Conservation (phyloP, 53 echinoderm and acorn worm genomes). For the Echinarachnius parma region DNA sequence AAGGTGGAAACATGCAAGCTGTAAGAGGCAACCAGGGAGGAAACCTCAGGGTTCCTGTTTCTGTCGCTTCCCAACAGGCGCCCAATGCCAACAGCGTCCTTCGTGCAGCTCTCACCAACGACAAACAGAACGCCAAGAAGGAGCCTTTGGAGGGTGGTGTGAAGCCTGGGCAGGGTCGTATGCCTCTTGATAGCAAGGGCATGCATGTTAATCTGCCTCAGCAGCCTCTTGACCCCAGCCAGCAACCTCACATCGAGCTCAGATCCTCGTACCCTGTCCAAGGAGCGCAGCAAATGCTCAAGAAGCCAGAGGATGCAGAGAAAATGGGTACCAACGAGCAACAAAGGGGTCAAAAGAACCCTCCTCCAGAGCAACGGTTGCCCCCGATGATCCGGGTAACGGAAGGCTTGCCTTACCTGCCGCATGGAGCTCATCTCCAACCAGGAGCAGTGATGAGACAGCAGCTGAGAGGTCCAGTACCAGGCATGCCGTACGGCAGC, state of each 20-base stretch:
- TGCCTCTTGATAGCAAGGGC: slow-evolving; percentile 10
- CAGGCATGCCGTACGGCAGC: slow-evolving; percentile 22
- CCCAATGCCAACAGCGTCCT: slow-evolving; percentile 91
- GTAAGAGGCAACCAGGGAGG: slow-evolving; percentile 38
- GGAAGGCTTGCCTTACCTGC: slow-evolving; percentile 9
- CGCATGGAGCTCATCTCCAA: slow-evolving; percentile 21
- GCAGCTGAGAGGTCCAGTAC: slow-evolving; percentile 27
- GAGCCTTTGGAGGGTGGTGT: slow-evolving; percentile 12
- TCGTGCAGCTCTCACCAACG: slow-evolving; percentile 66
- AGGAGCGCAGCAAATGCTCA: slow-evolving; percentile 9
- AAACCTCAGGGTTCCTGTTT: slow-evolving; percentile 68
- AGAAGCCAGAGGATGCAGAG: slow-evolving; percentile 30
- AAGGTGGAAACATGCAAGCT: slow-evolving; percentile 27
- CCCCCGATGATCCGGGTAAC: slow-evolving; percentile 41
- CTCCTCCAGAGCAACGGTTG: slow-evolving; percentile 28
- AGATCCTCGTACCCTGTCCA: neutral
- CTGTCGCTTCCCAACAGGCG: slow-evolving; percentile 68
- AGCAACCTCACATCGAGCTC: slow-evolving; percentile 34
- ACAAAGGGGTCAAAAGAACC: slow-evolving; percentile 30
- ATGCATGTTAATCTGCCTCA: slow-evolving; percentile 30
- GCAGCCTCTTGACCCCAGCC: slow-evolving; percentile 13
- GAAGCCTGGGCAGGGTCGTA: slow-evolving; percentile 20
- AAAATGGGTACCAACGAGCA: slow-evolving; percentile 20
- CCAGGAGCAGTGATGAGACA: slow-evolving; percentile 14
- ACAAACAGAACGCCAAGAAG: slow-evolving; percentile 46